phyloP scores from a whole-genome alignment of 2,888 invertebrate species.

The Apomyelois bistriatella region DNA sequence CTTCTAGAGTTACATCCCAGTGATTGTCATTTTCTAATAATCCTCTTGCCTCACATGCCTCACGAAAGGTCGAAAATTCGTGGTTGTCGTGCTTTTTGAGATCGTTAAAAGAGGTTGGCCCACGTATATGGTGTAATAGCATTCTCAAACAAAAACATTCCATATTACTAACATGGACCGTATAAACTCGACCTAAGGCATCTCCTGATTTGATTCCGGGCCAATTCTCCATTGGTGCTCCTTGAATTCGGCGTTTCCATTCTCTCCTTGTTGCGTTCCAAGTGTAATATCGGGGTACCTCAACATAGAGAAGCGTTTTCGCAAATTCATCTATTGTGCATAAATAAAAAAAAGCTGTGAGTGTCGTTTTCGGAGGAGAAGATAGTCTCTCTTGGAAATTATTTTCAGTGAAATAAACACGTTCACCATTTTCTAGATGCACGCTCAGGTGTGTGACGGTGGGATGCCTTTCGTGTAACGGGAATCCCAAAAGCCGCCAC shows the following conservation, averaged over 20 bases:
- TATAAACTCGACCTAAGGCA: not conserved
- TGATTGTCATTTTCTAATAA: not conserved
- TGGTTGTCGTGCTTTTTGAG: conserved; percentile 13
- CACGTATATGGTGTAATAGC: conserved; percentile 20
- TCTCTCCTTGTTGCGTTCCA: conserved; percentile 16
- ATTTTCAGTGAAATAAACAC: not conserved
- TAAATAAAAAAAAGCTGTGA: conserved; percentile 30
- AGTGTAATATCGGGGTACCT: conserved; percentile 25
- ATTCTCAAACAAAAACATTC: conserved; percentile 14
- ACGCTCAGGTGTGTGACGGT: not conserved
- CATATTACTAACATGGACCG: too few species aligned
- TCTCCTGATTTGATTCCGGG: conserved; percentile 18
- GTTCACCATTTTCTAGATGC: not conserved
- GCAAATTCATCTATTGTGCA: conserved; percentile 32
- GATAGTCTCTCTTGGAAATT: conserved; percentile 10
- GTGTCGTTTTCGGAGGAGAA: conserved; percentile 15
- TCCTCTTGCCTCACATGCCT: not conserved
- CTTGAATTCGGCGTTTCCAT: not conserved
- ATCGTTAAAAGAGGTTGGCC: conserved; percentile 25
- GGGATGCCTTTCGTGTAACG: too few species aligned
- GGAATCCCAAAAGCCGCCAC: too few species aligned
- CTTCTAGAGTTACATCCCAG: not conserved
- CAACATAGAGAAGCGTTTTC: conserved; percentile 25
- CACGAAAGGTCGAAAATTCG: not conserved
- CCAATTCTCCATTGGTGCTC: conserved; percentile 16